Conservation (phyloP, 1,140 invertebrate genomes). For the Euschistus heros region DNA sequence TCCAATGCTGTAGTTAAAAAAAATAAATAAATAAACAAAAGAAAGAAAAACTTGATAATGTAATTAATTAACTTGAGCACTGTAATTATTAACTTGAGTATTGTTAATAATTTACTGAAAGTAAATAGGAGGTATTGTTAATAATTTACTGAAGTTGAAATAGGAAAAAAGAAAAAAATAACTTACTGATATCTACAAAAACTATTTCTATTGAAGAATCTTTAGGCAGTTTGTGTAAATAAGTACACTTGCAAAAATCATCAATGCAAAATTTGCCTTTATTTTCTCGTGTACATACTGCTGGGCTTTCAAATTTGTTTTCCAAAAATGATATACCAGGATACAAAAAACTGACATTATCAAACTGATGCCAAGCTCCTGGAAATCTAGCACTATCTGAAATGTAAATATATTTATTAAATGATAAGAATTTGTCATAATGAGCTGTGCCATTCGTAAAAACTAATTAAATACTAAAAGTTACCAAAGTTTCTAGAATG, state of each 20-base stretch:
- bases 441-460: not conserved
- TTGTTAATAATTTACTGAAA: no score
- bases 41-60: no score
- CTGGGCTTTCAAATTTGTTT: not conserved
- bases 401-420: constrained; percentile 2
- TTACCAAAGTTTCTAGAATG: constrained; percentile 25
- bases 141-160: not conserved
- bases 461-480: not conserved
- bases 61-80: no score
- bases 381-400: constrained; percentile 22
- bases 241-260: constrained; percentile 25
- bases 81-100: no score
- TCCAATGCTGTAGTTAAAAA: not conserved
- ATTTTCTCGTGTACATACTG: constrained; percentile 19
- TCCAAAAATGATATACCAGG: constrained; percentile 19
- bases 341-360: constrained; percentile 28
- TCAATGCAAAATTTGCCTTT: constrained; percentile 22
- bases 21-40: not conserved
- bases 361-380: constrained; percentile 28
- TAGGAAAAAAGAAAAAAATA: not conserved
- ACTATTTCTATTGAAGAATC: constrained; percentile 28
- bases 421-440: not conserved
- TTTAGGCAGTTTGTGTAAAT: constrained; percentile 21
- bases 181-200: constrained; percentile 29
- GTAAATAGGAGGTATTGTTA: no score